phyloP scores from a whole-genome alignment of 2,113 vertebrate genomes.

The Tor tambroides region DNA sequence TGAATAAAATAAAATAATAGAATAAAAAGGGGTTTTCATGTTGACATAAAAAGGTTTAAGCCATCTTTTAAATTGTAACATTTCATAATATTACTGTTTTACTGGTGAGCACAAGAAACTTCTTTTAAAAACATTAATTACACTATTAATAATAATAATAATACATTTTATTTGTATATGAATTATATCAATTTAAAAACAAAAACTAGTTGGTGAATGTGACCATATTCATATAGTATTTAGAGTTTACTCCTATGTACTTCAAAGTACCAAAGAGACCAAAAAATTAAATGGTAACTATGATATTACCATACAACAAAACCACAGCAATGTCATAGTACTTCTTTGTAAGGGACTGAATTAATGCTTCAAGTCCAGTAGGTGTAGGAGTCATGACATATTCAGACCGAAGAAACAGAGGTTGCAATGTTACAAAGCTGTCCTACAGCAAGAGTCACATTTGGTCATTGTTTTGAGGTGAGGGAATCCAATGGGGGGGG shows the following conservation, averaged over 20 bases:
- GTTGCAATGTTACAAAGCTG: constrained; percentile 21
- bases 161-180: too few species aligned
- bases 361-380: constrained; percentile 8
- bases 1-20: background rate
- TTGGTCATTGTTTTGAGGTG: constrained; percentile 27
- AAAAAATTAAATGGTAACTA: background rate
- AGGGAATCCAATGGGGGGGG: background rate
- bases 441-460: constrained; percentile 18
- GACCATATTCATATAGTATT: background rate
- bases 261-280: background rate
- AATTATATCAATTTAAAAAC: too few species aligned
- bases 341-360: constrained; percentile 3
- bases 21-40: too few species aligned
- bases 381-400: background rate
- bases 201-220: too few species aligned
- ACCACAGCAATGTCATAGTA: background rate
- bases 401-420: background rate
- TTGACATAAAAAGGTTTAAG: too few species aligned
- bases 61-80: background rate
- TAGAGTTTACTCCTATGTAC: background rate
- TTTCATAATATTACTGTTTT: too few species aligned
- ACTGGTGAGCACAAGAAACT: too few species aligned
- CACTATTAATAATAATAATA: too few species aligned
- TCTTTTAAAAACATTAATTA: too few species aligned
- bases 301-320: background rate